Conservation (phyloP, 1,140 invertebrate species). For the Catajapyx aquilonaris region DNA sequence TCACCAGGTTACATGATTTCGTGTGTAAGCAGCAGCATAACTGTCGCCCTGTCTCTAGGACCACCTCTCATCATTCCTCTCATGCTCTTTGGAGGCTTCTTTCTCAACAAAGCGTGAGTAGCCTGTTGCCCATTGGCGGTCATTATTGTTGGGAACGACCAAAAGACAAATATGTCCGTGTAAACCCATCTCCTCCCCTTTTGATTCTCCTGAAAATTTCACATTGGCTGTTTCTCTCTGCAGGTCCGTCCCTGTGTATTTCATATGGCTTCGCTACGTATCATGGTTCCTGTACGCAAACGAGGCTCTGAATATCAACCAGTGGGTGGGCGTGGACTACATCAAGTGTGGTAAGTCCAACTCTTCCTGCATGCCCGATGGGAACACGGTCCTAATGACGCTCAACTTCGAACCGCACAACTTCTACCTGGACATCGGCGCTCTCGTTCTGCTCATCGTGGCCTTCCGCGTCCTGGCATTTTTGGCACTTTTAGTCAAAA, state of each 20-base stretch:
- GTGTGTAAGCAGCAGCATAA: constrained; percentile 51
- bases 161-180: too few relatives aligned
- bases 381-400: too few relatives aligned
- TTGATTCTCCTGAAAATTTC: too few relatives aligned
- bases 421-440: too few relatives aligned
- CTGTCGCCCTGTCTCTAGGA: constrained; percentile 68
- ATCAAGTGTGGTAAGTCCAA: not conserved
- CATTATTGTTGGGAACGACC: not conserved
- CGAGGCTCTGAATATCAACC: constrained; percentile 81
- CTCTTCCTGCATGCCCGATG: not conserved
- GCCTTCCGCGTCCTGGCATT: too few relatives aligned
- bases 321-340: constrained; percentile 55
- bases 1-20: constrained; percentile 71
- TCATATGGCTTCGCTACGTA: constrained; percentile 76
- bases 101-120: constrained; percentile 67
- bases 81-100: constrained; percentile 87
- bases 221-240: not conserved
- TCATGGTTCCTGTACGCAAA: constrained; percentile 93
- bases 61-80: constrained; percentile 82
- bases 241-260: constrained; percentile 67
- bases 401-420: too few relatives aligned
- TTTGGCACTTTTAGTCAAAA: too few relatives aligned
- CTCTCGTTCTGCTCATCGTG: too few relatives aligned
- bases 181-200: too few relatives aligned
- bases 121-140: not conserved